Conservation (phyloP, 2,888 invertebrate genomes). For the Nephrotoma guestfalica region DNA sequence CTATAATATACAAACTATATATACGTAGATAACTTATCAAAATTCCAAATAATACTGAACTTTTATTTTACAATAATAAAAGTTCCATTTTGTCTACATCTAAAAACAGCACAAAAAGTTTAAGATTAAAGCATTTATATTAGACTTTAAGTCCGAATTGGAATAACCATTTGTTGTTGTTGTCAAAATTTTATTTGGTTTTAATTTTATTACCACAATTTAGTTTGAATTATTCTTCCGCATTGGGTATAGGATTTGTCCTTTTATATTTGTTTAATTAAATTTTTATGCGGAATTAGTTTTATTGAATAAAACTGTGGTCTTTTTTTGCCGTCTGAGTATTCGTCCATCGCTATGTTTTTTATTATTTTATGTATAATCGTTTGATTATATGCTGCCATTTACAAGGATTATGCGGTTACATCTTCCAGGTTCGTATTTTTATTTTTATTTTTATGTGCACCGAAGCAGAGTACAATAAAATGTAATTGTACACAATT, state of each 20-base stretch:
- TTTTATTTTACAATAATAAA: neutral
- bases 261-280: neutral
- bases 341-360: neutral
- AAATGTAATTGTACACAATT: neutral
- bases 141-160: neutral
- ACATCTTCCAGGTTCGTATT: neutral
- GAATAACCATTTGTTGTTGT: neutral
- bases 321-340: neutral
- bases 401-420: neutral
- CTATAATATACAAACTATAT: neutral
- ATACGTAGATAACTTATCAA: neutral
- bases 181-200: neutral
- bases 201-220: neutral
- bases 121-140: neutral
- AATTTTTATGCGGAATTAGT: neutral
- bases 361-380: neutral
- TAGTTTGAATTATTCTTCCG: neutral
- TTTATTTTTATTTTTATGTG: neutral
- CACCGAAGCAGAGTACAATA: neutral
- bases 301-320: neutral
- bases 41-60: neutral
- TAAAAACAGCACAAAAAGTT: neutral
- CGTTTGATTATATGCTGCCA: neutral
- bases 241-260: neutral
- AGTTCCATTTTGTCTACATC: neutral